Evolutionary conservation across 2,797 vertebrate genomes (phyloP).

Genomic region (Aulostomus chinensis): DNA sequence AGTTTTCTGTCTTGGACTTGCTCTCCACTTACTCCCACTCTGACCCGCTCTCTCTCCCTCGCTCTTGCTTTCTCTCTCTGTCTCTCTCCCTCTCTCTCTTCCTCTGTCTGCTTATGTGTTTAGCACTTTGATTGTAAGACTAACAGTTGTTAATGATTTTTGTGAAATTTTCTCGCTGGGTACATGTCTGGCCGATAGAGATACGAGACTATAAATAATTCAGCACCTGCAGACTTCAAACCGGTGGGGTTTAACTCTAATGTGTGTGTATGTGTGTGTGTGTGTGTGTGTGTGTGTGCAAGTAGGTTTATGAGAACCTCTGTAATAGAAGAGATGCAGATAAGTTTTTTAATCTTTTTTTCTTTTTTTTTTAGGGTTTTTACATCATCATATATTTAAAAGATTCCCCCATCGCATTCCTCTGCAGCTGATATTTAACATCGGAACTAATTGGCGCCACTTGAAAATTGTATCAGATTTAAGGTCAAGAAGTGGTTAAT

Average conservation of each 20-base stretch:
- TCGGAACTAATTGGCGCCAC: slow-evolving; percentile 15
- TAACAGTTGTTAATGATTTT: slow-evolving; percentile 56
- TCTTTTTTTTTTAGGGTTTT: not conserved
- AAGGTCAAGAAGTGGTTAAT: too few relatives aligned
- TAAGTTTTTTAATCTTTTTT: not conserved
- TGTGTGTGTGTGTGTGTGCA: slow-evolving; percentile 18
- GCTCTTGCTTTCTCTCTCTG: not conserved
- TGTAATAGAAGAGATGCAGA: not conserved
- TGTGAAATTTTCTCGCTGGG: slow-evolving; percentile 26
- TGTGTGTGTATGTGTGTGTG: slow-evolving; percentile 19
- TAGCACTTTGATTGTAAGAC: slow-evolving; percentile 24
- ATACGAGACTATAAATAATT: slow-evolving; percentile 57
- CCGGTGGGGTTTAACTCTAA: slow-evolving; percentile 19
- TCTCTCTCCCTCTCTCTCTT: not conserved
- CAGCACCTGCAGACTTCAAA: slow-evolving; percentile 49
- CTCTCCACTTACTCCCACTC: slow-evolving; percentile 7
- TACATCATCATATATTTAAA: slow-evolving; percentile 15
- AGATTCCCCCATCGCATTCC: slow-evolving; percentile 16
- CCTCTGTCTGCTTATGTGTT: slow-evolving; percentile 18
- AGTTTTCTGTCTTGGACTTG: slow-evolving; percentile 16
- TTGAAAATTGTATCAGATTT: slow-evolving; percentile 10
- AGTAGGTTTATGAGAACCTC: too few relatives aligned
- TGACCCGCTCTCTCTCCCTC: not conserved
- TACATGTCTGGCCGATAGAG: slow-evolving; percentile 44
- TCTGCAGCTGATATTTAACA: slow-evolving; percentile 29